phyloP scores from a whole-genome alignment of 2,797 vertebrate species.

The Rhynchotus rufescens region DNA sequence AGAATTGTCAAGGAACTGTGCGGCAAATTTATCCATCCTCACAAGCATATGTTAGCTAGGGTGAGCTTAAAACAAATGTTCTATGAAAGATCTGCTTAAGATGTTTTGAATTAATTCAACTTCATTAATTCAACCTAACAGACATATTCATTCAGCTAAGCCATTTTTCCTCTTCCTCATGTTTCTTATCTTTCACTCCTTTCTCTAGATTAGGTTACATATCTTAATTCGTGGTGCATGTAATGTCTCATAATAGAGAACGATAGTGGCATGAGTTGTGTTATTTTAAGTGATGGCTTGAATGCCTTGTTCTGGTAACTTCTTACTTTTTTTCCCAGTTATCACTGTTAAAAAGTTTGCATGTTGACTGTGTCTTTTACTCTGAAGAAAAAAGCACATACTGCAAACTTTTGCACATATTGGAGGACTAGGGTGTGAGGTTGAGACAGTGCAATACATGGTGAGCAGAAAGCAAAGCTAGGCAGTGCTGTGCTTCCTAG shows the following conservation, averaged over 20 bases:
- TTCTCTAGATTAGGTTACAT: neutral
- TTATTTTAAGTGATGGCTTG: neutral
- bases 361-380: neutral
- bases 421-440: neutral
- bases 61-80: neutral
- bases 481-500: neutral
- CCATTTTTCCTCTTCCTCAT: neutral
- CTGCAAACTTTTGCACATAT: rapidly evolving
- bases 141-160: neutral
- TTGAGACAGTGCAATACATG: neutral
- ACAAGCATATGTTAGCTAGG: neutral
- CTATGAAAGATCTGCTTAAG: neutral
- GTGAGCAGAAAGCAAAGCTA: neutral
- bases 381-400: neutral
- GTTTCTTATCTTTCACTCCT: neutral
- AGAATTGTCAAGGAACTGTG: neutral
- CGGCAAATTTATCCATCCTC: neutral
- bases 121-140: slow-evolving; percentile 19
- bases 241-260: neutral
- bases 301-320: neutral
- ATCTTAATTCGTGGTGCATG: neutral
- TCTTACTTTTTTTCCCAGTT: neutral
- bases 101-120: neutral
- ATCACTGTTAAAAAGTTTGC: neutral
- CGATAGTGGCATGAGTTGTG: neutral